A percentile compares a stretch with the other conserved stretches of the same genome.
These are phyloP conservation scores for Ooceraea biroi DNA, from an alignment of 1,140 invertebrate species.

Conservation along the genomic window DNA sequence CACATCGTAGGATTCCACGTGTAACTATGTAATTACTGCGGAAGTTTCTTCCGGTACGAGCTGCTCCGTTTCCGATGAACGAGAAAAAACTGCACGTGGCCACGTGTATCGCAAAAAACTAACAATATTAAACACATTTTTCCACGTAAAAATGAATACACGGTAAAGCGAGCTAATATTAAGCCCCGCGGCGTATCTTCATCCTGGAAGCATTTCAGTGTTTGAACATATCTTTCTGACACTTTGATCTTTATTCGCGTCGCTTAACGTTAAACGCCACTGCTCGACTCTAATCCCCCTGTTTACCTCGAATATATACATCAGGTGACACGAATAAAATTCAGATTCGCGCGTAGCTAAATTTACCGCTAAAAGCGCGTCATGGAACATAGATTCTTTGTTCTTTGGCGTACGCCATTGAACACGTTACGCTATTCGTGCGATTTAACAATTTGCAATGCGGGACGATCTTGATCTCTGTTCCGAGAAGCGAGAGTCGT, in stretches of 20 bases:
- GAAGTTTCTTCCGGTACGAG: conserved; percentile 32
- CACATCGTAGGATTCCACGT: conserved; percentile 39
- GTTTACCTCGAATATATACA: conserved; percentile 45
- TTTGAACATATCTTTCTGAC: conserved; percentile 33
- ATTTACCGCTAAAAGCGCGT: conserved; percentile 5
- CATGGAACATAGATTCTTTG: conserved; percentile 4
- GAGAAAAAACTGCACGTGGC: not conserved
- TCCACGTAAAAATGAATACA: conserved; percentile 20
- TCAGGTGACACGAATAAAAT: conserved; percentile 45
- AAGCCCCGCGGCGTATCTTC: conserved; percentile 29
- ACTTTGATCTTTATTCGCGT: conserved; percentile 60
- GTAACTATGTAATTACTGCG: not conserved
- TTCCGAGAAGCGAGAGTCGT: conserved; percentile 22
- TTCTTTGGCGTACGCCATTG: conserved; percentile 19
- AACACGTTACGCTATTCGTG: conserved; percentile 2
- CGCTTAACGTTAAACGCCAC: conserved; percentile 42
- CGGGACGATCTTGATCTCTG: conserved; percentile 7
- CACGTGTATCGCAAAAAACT: not conserved
- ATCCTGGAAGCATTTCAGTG: conserved; percentile 17
- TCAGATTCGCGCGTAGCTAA: not conserved
- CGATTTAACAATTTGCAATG: not conserved
- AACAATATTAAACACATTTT: conserved; percentile 24
- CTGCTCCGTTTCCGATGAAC: not conserved
- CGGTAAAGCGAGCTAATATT: conserved; percentile 10
- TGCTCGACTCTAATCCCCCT: conserved; percentile 34